These are phyloP conservation scores for Nibea albiflora DNA, from an alignment of 2,113 vertebrate species.

Conservation along the genomic window DNA sequence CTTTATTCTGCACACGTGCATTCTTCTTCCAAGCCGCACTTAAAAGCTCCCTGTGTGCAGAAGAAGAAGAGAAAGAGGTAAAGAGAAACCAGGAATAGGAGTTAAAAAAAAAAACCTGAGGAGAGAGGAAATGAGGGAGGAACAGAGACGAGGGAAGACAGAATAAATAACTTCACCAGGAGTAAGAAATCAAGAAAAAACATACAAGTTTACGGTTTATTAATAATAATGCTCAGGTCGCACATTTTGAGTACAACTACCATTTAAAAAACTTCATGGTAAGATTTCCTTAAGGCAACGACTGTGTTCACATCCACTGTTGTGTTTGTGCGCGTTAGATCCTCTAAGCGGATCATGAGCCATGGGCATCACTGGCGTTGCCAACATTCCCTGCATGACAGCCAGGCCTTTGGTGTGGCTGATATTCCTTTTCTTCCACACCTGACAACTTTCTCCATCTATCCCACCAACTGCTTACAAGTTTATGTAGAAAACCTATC, in stretches of 20 bases:
- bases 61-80: slow-evolving; percentile 23
- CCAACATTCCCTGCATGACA: slow-evolving; percentile 43
- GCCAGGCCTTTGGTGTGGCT: slow-evolving; percentile 68
- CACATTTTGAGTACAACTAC: slow-evolving; percentile 7
- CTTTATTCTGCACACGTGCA: slow-evolving; percentile 46
- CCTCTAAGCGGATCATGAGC: slow-evolving; percentile 64
- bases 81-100: slow-evolving; percentile 14
- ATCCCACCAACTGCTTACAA: slow-evolving; percentile 21
- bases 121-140: slow-evolving; percentile 31
- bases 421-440: slow-evolving; percentile 51
- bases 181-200: slow-evolving; percentile 4
- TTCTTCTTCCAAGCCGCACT: slow-evolving; percentile 33
- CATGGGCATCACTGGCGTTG: slow-evolving; percentile 59
- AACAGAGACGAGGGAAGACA: slow-evolving; percentile 13
- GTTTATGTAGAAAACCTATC: slow-evolving; percentile 37
- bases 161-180: slow-evolving; percentile 25
- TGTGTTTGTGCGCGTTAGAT: slow-evolving; percentile 61
- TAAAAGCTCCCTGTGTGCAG: slow-evolving; percentile 36
- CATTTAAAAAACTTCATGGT: slow-evolving; percentile 27
- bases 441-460: slow-evolving; percentile 47
- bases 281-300: slow-evolving; percentile 5
- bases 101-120: background rate
- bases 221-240: slow-evolving; percentile 30
- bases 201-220: slow-evolving; percentile 23
- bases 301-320: slow-evolving; percentile 30